Conservation (phyloP, 2,888 invertebrate genomes). For the Pogonocherus hispidulus region DNA sequence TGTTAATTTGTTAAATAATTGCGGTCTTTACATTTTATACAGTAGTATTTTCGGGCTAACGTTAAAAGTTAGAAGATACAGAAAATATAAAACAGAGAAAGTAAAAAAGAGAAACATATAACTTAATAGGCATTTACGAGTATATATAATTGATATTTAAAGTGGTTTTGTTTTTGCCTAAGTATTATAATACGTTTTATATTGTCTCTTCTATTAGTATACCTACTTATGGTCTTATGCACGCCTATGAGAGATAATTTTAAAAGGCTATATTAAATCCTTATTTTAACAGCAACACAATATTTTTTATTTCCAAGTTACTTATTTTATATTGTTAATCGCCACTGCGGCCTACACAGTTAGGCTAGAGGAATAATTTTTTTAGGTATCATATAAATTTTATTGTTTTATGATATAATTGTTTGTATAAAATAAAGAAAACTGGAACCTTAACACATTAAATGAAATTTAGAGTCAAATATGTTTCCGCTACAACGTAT, state of each 20-base stretch:
- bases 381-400: constrained; percentile 23
- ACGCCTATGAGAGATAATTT: constrained; percentile 5
- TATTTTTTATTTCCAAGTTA: constrained; percentile 3
- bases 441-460: neutral
- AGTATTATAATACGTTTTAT: no score
- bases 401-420: constrained; percentile 21
- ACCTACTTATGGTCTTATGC: no score
- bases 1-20: no score
- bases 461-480: neutral
- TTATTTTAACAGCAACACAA: constrained; percentile 8
- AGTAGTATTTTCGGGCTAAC: no score
- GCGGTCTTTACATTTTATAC: no score
- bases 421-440: constrained; percentile 13
- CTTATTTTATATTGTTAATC: constrained; percentile 16
- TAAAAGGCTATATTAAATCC: neutral
- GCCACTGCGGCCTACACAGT: constrained; percentile 16
- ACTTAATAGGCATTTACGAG: no score
- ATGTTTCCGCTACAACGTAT: neutral
- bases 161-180: no score
- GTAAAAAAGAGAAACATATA: no score
- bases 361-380: constrained; percentile 16
- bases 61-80: no score
- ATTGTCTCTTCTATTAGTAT: no score
- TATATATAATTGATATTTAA: no score
- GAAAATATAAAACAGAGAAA: no score